These are phyloP conservation scores for Drosophila robusta DNA, from an alignment of 2,888 invertebrate genomes.

Conservation along the genomic window DNA sequence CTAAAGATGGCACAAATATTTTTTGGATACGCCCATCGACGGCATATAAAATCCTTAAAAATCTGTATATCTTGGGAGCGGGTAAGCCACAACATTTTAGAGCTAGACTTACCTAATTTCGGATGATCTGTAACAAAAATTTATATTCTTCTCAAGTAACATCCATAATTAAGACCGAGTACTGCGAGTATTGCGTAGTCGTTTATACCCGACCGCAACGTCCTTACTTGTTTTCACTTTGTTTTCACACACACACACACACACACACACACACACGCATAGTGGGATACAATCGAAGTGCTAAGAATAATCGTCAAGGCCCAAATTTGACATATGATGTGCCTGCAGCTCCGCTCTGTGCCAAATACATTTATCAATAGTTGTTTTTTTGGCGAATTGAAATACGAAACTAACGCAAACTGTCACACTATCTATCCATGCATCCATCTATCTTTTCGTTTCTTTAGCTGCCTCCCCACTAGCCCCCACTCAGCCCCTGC, in stretches of 20 bases:
- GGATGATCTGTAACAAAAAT: too few relatives aligned
- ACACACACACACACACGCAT: slow-evolving; percentile 2
- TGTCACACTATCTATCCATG: slow-evolving; percentile 46
- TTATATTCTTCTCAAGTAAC: too few relatives aligned
- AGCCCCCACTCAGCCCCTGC: slow-evolving; percentile 1
- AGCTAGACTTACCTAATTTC: too few relatives aligned
- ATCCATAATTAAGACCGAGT: too few relatives aligned
- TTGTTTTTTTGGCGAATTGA: slow-evolving; percentile 60
- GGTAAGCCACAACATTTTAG: too few relatives aligned
- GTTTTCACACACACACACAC: slow-evolving; percentile 3
- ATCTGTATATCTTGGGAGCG: too few relatives aligned
- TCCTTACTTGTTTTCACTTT: slow-evolving; percentile 13
- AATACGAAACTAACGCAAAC: slow-evolving; percentile 60
- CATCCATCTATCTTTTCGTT: slow-evolving; percentile 21
- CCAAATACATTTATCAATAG: slow-evolving; percentile 75
- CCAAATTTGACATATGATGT: slow-evolving; percentile 76
- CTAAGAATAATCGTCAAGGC: slow-evolving; percentile 55
- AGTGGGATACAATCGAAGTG: slow-evolving; percentile 39
- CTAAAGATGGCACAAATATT: too few relatives aligned
- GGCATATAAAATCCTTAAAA: too few relatives aligned
- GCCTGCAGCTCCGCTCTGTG: slow-evolving; percentile 50
- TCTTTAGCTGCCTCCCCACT: slow-evolving; percentile 8
- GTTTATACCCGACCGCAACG: too few relatives aligned
- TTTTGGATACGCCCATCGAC: too few relatives aligned
- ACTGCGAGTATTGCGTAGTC: too few relatives aligned